phyloP scores from a whole-genome alignment of 2,113 vertebrate species.

The Microtus montanus region DNA sequence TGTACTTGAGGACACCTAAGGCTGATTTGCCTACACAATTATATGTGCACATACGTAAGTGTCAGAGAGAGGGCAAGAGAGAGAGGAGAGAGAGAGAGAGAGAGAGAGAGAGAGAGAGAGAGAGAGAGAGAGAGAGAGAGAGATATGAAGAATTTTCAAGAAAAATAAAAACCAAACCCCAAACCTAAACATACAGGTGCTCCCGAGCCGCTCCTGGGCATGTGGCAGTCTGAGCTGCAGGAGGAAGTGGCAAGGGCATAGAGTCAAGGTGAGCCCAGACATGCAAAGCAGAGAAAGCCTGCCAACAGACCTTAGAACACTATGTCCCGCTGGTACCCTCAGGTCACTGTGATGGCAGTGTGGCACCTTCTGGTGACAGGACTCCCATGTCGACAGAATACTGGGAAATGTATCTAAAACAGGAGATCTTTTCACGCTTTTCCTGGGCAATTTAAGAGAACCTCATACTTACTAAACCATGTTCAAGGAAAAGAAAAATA shows the following conservation, averaged over 20 bases:
- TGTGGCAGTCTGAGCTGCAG: slow-evolving; percentile 13
- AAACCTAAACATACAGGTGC: not conserved
- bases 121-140: no score
- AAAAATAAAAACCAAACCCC: not conserved
- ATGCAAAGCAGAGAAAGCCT: slow-evolving; percentile 74
- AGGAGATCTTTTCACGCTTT: slow-evolving; percentile 46
- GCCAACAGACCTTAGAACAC: slow-evolving; percentile 80
- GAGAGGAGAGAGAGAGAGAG: no score
- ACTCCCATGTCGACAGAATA: not conserved
- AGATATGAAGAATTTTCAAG: slow-evolving; percentile 17
- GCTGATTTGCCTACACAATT: not conserved
- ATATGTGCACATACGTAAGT: no score
- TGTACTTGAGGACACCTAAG: not conserved
- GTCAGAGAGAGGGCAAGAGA: no score
- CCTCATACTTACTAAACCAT: not conserved
- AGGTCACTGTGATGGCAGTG: slow-evolving; percentile 62
- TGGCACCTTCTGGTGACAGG: slow-evolving; percentile 47
- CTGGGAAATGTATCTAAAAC: slow-evolving; percentile 46
- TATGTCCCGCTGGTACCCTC: slow-evolving; percentile 73
- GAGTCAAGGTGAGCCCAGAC: slow-evolving; percentile 82
- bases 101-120: no score
- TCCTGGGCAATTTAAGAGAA: slow-evolving; percentile 21
- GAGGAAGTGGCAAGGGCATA: slow-evolving; percentile 57
- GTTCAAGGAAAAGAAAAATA: not conserved
- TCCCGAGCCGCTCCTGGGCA: not conserved